phyloP scores from a whole-genome alignment of 2,888 invertebrate species.

The Papilio demoleus region DNA sequence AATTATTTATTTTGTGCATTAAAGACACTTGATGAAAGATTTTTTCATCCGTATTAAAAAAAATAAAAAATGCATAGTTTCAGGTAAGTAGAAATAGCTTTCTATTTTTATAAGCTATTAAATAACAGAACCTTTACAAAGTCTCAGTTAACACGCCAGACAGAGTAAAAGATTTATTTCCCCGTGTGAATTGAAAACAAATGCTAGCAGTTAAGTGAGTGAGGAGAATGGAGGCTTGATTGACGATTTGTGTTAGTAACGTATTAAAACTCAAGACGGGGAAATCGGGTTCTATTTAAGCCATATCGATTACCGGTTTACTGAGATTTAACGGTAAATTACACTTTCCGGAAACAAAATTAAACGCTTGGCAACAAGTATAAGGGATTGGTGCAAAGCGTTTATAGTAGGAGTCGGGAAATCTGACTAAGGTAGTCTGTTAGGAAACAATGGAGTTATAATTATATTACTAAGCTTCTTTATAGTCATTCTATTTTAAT shows the following conservation, averaged over 20 bases:
- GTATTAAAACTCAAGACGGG: conserved; percentile 3
- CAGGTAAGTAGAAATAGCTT: too few relatives aligned
- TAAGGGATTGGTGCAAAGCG: too few relatives aligned
- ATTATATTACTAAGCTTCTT: not conserved
- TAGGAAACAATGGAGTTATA: not conserved
- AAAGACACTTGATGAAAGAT: too few relatives aligned
- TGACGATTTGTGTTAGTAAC: conserved; percentile 6
- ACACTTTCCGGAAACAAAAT: not conserved
- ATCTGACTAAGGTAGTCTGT: too few relatives aligned
- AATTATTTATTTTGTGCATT: too few relatives aligned
- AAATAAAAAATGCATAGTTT: too few relatives aligned
- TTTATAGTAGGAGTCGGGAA: too few relatives aligned
- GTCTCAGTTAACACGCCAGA: not conserved
- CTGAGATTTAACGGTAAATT: conserved; percentile 10
- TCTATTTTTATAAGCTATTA: not conserved
- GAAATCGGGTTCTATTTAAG: not conserved
- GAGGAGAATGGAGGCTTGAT: not conserved
- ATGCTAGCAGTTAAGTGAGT: not conserved
- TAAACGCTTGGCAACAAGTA: not conserved
- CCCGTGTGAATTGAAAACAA: not conserved
- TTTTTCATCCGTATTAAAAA: too few relatives aligned
- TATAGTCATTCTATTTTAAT: not conserved
- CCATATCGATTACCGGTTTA: conserved; percentile 6
- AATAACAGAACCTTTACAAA: not conserved
- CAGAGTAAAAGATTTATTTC: conserved; percentile 1